Base-by-base conservation (phyloP, 1,140 invertebrate genomes). In the Drosophila pseudoobscura region DNA sequence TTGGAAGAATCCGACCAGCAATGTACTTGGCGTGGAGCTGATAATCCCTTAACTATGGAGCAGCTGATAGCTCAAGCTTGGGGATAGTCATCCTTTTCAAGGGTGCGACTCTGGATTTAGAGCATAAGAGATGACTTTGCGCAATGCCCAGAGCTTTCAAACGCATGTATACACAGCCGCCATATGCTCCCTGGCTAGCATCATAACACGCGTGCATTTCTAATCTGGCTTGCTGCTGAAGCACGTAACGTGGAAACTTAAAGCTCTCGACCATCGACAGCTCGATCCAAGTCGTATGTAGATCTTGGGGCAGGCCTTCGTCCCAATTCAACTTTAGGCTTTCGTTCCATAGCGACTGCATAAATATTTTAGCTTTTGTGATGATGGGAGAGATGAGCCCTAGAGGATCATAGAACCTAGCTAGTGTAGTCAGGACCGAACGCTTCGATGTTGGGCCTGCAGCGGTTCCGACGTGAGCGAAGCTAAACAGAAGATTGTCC, bases 131-230 rank as follows among this genome's bases (percentile, higher is more conserved):
- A 26, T 29, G 24, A 26, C 26, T 29, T 1, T 7, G 6, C 0
- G 7, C 26, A 29, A 6, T 51, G 1, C 22, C 39, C 8, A 22
- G 6, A n/a, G 31, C n/a, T 20, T 54, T 39, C 15, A 13, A 56
- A 2, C 39, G 41, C 43, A 45, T 8, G 15, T 56, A 56, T 15
- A 56, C 24, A n/a, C 22, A 35, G 1, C 31, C 31, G 6, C 39
- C 52, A 26, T 54, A 54, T 11, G 52, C 35, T 4, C 39, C 2
- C 17, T 31, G 26, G 17, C 54, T 47, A 20, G 11, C 24, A 46
- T 60, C 24, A 2, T 22, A 51, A 60, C 31, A 60, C 50, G 11
- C n/a, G 22, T 60, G 57, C 6, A 51, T 41, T 44, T 43, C 15
- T 29, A 59, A 1, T 29, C 47, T 31, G 11, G 26, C 9, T 15